phyloP scores from a whole-genome alignment of 2,113 vertebrate genomes.

The Microtus ochrogaster region DNA sequence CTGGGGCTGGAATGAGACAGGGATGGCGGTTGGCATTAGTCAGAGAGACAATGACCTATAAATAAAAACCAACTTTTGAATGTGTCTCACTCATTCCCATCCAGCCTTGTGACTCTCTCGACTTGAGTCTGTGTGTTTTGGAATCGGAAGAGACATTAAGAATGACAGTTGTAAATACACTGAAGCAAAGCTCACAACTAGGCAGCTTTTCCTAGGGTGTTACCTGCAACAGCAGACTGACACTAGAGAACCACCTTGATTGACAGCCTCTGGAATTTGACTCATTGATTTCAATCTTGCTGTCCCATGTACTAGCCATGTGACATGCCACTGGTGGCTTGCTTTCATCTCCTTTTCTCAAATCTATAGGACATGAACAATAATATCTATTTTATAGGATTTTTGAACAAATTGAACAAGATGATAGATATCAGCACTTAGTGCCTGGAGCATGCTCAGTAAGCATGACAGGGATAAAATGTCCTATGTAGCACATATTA shows the following conservation, averaged over 20 bases:
- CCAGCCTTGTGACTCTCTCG: not conserved
- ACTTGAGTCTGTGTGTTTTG: not conserved
- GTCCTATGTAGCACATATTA: not conserved
- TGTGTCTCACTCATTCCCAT: not conserved
- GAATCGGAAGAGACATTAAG: not conserved
- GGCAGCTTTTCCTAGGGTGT: not conserved
- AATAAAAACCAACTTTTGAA: not conserved
- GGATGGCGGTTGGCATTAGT: not conserved
- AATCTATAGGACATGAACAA: not conserved
- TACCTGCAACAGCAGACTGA: not conserved
- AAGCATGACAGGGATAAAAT: not conserved
- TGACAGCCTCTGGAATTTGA: not conserved
- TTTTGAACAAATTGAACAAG: not conserved
- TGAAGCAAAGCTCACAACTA: conserved; percentile 17
- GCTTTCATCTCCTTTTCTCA: not conserved
- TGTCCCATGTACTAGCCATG: not conserved
- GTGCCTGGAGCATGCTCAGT: not conserved
- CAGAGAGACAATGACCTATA: not conserved
- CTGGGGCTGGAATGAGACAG: not conserved
- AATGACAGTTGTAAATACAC: not conserved
- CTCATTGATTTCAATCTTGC: not conserved
- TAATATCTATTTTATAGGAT: not conserved
- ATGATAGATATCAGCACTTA: not conserved
- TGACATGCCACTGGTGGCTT: not conserved
- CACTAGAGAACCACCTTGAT: not conserved